Base-by-base conservation (phyloP, 1,140 invertebrate genomes). In the Streblospio benedicti region DNA sequence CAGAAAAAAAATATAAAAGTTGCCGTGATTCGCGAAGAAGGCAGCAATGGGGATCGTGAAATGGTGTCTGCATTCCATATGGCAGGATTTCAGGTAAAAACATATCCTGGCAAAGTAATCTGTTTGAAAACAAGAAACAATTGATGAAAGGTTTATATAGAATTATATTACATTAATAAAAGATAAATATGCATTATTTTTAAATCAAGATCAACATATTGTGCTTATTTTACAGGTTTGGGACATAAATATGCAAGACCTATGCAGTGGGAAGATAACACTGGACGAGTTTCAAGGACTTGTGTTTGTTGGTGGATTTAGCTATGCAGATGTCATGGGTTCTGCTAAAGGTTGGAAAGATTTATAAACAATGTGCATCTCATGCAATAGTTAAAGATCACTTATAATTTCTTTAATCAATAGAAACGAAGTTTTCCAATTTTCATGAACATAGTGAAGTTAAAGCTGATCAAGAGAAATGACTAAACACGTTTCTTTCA, bases 231-330 rank as follows among this genome's bases (percentile, higher is more conserved):
- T n/a, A n/a, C n/a, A n/a, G n/a, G 67, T 71, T 12, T 76, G 73
- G 73, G 76, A 77, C 57, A 60, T 76, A 20, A 76, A 74, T 65
- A 77, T 77, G 76, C 67, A 76, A 57, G 75, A 78, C 61, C 61
- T 77, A 20, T 68, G 67, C 27, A 59, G 64, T 18, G 68, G 70
- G 16, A 61, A 44, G 14, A 80, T 89, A 4, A 85, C 81, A 1
- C 75, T 97, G 6, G 85, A 91, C 57, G 73, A 80, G 16, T 98
- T 97, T 77, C 82, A 85, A 63, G 95, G 95, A 4, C 67, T 98
- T 14, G 85, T 94, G 32, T 98, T 97, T 70, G 93, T 94, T 2
- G 95, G 95, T 41, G 95, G 95, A 16, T 99, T 99, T 72, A 97
- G 93, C 76, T 98, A 96, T 80, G 94, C 92, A 33, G 94, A 99